Evolutionary conservation across 92 coral and sea anemone species (phyloP).

Genomic region (Epizoanthus stellaris): DNA sequence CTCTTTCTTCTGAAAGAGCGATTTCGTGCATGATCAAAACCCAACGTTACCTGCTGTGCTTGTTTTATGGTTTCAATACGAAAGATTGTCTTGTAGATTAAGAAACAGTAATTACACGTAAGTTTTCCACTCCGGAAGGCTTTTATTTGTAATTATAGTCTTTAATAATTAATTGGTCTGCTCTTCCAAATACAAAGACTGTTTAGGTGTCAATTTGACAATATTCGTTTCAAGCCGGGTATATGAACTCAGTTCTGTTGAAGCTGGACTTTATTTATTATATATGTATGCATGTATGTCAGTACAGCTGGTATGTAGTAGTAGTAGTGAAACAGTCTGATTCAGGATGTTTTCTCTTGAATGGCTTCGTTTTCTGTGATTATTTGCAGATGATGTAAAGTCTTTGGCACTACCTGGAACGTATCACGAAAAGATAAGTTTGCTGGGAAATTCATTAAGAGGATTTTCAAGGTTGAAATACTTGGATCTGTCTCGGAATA

Average conservation of each 20-base stretch:
- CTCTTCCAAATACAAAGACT: background rate
- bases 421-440: constrained; percentile 88
- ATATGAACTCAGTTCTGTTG: constrained; percentile 28
- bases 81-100: background rate
- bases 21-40: background rate
- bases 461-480: constrained; percentile 90
- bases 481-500: constrained; percentile 92
- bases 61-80: background rate
- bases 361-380: background rate
- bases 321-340: too few species aligned
- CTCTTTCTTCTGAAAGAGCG: background rate
- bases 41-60: background rate
- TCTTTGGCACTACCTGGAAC: constrained; percentile 95
- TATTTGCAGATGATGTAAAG: constrained; percentile 89
- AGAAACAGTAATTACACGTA: background rate
- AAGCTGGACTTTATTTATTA: background rate
- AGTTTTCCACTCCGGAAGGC: background rate
- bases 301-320: too few species aligned
- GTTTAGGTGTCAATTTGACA: background rate
- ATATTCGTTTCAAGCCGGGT: background rate
- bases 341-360: too few species aligned
- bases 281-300: too few species aligned
- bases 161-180: constrained; percentile 5
- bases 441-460: constrained; percentile 80
- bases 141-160: background rate